These are phyloP conservation scores for Pollicipes pollicipes DNA, from an alignment of 1,140 invertebrate genomes.

Conservation along the genomic window DNA sequence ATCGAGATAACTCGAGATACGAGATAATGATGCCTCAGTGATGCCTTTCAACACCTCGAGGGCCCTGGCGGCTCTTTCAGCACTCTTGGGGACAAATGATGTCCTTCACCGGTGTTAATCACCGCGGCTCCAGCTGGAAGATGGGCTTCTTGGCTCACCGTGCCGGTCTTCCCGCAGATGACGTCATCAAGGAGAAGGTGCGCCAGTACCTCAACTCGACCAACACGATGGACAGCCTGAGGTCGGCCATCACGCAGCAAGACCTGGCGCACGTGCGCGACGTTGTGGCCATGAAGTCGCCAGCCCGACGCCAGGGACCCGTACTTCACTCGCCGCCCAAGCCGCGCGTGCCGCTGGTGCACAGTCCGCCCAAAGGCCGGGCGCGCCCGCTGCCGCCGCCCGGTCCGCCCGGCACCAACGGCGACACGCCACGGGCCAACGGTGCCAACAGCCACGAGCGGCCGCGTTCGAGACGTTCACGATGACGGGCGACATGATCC, in stretches of 20 bases:
- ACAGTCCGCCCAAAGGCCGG: slow-evolving; percentile 12
- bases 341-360: neutral
- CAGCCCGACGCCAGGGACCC: slow-evolving; percentile 7
- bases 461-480: slow-evolving; percentile 71
- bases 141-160: too few species aligned
- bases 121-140: too few species aligned
- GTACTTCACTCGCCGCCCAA: slow-evolving; percentile 5
- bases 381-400: slow-evolving; percentile 13
- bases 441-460: slow-evolving; percentile 13
- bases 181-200: too few species aligned
- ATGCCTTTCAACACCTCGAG: too few species aligned
- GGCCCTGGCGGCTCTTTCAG: too few species aligned
- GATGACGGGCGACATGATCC: slow-evolving; percentile 91
- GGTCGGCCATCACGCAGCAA: slow-evolving; percentile 19
- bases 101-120: too few species aligned
- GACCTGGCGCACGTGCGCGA: slow-evolving; percentile 19
- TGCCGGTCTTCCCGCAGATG: too few species aligned
- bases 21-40: too few species aligned
- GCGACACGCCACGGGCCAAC: slow-evolving; percentile 9
- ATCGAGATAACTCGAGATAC: too few species aligned
- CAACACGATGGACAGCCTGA: slow-evolving; percentile 20
- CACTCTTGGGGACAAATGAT: too few species aligned
- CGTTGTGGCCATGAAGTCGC: slow-evolving; percentile 18
- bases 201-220: slow-evolving; percentile 5
- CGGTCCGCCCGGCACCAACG: slow-evolving; percentile 8